phyloP scores from a whole-genome alignment of 2,113 vertebrate genomes.

The Vimba vimba region DNA sequence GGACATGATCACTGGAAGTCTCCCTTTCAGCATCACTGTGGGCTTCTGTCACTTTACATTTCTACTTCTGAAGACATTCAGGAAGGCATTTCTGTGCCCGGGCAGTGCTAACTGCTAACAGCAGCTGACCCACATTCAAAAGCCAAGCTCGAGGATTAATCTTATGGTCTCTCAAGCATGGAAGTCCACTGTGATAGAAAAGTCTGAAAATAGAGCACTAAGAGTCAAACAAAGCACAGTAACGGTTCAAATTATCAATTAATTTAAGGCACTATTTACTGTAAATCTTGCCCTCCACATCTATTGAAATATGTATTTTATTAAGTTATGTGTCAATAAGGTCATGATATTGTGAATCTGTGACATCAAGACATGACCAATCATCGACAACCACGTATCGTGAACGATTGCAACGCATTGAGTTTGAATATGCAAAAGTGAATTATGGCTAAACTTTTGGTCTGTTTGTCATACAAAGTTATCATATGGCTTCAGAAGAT shows the following conservation, averaged over 20 bases:
- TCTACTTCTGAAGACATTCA: background rate
- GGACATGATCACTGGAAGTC: background rate
- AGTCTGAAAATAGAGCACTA: background rate
- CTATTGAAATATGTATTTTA: background rate
- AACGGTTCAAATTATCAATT: background rate
- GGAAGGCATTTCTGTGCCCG: background rate
- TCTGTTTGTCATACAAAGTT: background rate
- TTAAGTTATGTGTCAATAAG: background rate
- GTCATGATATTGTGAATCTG: background rate
- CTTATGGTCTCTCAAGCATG: background rate
- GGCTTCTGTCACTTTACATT: background rate
- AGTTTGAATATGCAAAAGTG: background rate
- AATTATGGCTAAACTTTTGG: background rate
- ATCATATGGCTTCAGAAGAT: background rate
- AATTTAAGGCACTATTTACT: background rate
- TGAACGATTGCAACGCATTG: background rate
- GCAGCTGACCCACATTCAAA: background rate
- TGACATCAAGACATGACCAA: background rate
- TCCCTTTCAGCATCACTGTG: background rate
- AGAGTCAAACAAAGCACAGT: background rate
- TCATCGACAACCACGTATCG: background rate
- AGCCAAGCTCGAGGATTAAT: conserved; percentile 30
- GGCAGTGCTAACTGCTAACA: conserved; percentile 25
- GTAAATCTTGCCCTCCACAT: background rate
- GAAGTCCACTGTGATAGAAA: background rate